These are phyloP conservation scores for Liparis tanakae DNA, from an alignment of 2,797 vertebrate genomes.

Conservation along the genomic window DNA sequence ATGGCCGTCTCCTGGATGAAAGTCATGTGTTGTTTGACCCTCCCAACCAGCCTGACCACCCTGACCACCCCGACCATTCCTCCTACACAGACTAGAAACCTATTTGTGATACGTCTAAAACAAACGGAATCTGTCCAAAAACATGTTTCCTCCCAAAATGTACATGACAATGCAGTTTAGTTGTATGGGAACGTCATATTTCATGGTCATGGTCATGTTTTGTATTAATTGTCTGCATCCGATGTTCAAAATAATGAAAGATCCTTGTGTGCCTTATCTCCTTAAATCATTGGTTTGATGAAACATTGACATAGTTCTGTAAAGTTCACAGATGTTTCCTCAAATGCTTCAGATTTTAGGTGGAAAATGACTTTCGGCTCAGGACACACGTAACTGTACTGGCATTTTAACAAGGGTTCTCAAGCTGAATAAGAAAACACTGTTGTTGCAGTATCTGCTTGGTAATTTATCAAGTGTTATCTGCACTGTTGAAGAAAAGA, in stretches of 20 bases:
- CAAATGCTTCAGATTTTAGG: constrained; percentile 23
- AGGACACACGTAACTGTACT: constrained; percentile 31
- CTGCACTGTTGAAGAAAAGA: constrained; percentile 35
- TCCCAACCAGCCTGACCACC: background rate
- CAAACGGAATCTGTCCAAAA: background rate
- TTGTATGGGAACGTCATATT: background rate
- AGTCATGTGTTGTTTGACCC: background rate
- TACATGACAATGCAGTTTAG: background rate
- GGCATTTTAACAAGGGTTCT: constrained; percentile 50
- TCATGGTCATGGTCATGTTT: constrained; percentile 9
- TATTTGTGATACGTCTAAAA: background rate
- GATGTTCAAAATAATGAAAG: constrained; percentile 14
- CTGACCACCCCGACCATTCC: background rate
- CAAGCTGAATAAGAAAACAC: constrained; percentile 36
- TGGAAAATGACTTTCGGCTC: constrained; percentile 37
- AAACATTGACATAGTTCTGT: constrained; percentile 6
- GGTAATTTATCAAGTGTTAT: constrained; percentile 62
- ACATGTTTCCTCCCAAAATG: background rate
- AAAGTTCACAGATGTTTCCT: constrained; percentile 22
- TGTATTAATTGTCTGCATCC: constrained; percentile 17
- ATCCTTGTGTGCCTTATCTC: constrained; percentile 10
- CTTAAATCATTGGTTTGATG: constrained; percentile 18
- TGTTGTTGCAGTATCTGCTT: constrained; percentile 23
- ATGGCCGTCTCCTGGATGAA: background rate
- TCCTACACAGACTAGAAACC: background rate